A percentile compares a stretch with the other conserved stretches of the same genome.
Conservation (phyloP, 2,888 invertebrate genomes). For the Sarcophaga subvicina region DNA sequence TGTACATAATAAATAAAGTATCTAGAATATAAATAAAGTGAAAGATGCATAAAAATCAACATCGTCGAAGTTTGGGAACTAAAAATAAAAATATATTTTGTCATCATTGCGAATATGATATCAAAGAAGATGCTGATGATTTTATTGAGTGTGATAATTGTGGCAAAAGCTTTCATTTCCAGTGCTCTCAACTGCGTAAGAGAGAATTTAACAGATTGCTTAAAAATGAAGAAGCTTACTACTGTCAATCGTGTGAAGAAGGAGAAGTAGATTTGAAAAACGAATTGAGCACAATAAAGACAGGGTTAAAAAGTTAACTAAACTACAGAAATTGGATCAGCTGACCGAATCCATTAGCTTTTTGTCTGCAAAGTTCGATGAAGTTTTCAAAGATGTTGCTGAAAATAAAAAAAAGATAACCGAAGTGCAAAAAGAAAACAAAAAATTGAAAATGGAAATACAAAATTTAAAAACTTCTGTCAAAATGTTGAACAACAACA, state of each 20-base stretch:
- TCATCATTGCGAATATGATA: constrained; percentile 22
- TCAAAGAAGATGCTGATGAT: constrained; percentile 37
- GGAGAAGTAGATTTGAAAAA: not conserved
- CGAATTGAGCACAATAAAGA: constrained; percentile 18
- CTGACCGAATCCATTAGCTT: too few species aligned
- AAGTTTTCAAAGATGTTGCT: constrained; percentile 18
- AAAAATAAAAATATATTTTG: constrained; percentile 17
- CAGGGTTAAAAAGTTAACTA: too few species aligned
- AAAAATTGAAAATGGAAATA: too few species aligned
- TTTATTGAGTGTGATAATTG: constrained; percentile 33
- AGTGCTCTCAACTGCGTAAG: constrained; percentile 29
- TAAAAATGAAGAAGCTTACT: not conserved
- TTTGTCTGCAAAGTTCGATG: not conserved
- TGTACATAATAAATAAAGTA: too few species aligned
- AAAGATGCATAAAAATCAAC: constrained; percentile 33
- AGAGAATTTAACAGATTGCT: constrained; percentile 26
- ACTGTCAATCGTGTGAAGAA: constrained; percentile 3
- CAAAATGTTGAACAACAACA: too few species aligned
- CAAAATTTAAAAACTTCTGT: too few species aligned
- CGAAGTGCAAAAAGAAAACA: not conserved
- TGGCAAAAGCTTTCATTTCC: constrained; percentile 19
- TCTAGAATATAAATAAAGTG: not conserved
- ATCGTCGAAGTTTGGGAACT: constrained; percentile 11
- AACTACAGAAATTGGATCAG: too few species aligned
- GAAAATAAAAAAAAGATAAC: constrained; percentile 14